Conservation (phyloP, 2,888 invertebrate genomes). For the Capitulum mitella region DNA sequence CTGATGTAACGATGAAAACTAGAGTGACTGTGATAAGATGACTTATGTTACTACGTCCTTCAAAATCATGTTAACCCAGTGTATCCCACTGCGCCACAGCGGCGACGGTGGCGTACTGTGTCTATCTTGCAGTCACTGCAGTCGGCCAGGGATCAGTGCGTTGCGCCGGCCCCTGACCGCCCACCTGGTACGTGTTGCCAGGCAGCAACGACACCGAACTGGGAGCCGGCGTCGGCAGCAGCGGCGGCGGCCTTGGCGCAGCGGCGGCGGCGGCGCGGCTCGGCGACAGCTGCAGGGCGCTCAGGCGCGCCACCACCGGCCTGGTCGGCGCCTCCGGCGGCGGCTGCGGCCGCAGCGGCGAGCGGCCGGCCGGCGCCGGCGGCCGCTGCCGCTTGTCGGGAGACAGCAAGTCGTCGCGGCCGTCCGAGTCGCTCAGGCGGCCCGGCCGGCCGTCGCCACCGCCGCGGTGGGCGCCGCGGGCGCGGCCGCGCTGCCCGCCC, state of each 20-base stretch:
- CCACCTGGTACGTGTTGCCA: neutral
- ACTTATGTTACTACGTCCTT: no score
- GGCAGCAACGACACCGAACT: neutral
- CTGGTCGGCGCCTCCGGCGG: neutral
- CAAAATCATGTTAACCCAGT: no score
- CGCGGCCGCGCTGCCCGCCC: neutral
- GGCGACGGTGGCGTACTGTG: no score
- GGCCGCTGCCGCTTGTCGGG: no score
- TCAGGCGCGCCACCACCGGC: neutral
- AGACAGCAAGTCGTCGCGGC: neutral
- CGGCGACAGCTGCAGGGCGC: no score
- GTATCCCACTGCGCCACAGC: no score
- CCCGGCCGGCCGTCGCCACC: neutral
- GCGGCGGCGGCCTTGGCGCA: neutral
- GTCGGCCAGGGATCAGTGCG: no score
- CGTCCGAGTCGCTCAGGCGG: neutral
- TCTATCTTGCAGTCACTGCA: no score
- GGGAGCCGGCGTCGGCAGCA: neutral
- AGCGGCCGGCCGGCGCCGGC: neutral
- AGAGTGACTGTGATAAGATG: no score
- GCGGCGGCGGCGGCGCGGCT: neutral
- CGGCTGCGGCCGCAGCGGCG: neutral
- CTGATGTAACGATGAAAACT: no score
- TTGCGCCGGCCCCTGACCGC: neutral
- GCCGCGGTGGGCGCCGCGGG: neutral